phyloP scores from a whole-genome alignment of 2,888 invertebrate species.

The Conchocele bisecta region DNA sequence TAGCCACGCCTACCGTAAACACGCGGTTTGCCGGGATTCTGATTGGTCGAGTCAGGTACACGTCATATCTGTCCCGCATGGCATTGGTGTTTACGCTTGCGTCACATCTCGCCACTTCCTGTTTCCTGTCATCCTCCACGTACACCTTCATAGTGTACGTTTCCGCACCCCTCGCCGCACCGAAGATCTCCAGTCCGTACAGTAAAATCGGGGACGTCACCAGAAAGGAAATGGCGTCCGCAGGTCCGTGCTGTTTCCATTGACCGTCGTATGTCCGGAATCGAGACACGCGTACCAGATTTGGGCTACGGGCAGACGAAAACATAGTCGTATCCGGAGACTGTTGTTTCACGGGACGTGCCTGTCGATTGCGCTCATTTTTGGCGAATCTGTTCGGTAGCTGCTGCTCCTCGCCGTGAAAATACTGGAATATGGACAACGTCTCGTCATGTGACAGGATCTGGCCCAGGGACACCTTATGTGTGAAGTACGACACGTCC shows the following conservation, averaged over 20 bases:
- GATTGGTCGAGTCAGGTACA: slow-evolving; percentile 41
- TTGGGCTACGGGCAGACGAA: slow-evolving; percentile 12
- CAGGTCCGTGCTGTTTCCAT: slow-evolving; percentile 57
- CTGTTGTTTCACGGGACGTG: slow-evolving; percentile 15
- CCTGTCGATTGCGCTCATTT: slow-evolving; percentile 26
- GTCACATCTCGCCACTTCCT: slow-evolving; percentile 46
- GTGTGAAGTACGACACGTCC: slow-evolving; percentile 60
- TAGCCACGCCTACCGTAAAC: slow-evolving; percentile 37
- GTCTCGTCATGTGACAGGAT: slow-evolving; percentile 55
- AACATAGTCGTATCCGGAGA: slow-evolving; percentile 5
- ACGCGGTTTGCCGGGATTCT: slow-evolving; percentile 41
- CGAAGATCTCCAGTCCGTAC: slow-evolving; percentile 50
- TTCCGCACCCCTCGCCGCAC: slow-evolving; percentile 38
- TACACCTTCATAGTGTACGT: slow-evolving; percentile 25
- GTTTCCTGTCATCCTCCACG: slow-evolving; percentile 48
- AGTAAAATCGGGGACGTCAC: slow-evolving; percentile 46
- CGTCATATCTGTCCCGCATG: slow-evolving; percentile 35
- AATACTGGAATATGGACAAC: slow-evolving; percentile 56
- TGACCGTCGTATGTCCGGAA: slow-evolving; percentile 40
- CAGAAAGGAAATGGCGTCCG: slow-evolving; percentile 54
- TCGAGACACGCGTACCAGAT: slow-evolving; percentile 20
- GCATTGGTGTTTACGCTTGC: slow-evolving; percentile 37
- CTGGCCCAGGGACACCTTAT: slow-evolving; percentile 54
- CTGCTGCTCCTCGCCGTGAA: slow-evolving; percentile 56
- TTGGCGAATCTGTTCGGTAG: slow-evolving; percentile 50